Percentiles rank a stretch among this genome's conserved stretches.
Evolutionary conservation across 2,888 invertebrate genomes (phyloP).

Genomic region (Mimumesa dahlbomi): DNA sequence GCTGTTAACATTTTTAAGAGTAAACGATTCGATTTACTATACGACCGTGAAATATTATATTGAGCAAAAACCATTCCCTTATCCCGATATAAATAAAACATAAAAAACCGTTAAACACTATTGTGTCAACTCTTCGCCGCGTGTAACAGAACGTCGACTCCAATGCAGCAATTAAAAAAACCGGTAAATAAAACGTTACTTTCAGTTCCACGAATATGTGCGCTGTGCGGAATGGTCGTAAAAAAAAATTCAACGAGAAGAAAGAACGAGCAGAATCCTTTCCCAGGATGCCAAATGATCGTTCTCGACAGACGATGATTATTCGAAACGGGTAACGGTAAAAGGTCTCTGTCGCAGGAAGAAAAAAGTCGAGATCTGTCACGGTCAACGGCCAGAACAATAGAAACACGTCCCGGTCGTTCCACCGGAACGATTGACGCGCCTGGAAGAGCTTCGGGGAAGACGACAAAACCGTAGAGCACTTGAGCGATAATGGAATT

Average conservation of each 20-base stretch:
- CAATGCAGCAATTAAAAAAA: too few relatives aligned
- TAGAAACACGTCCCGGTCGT: constrained; percentile 39
- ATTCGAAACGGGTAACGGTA: constrained; percentile 37
- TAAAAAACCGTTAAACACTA: too few relatives aligned
- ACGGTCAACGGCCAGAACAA: constrained; percentile 47
- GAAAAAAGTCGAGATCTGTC: constrained; percentile 31
- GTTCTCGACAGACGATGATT: constrained; percentile 9
- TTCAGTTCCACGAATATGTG: neutral
- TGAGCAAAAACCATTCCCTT: too few relatives aligned
- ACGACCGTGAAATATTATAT: too few relatives aligned
- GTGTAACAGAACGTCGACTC: too few relatives aligned
- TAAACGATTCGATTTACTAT: too few relatives aligned
- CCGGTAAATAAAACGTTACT: neutral
- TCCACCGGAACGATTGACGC: constrained; percentile 25
- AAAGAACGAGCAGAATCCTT: constrained; percentile 21
- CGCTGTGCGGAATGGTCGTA: neutral
- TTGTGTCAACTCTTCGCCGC: too few relatives aligned
- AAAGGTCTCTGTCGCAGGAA: constrained; percentile 9
- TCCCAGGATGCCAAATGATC: constrained; percentile 9
- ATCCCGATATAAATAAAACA: too few relatives aligned
- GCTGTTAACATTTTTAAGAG: too few relatives aligned
- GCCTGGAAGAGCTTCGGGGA: neutral
- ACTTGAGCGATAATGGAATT: constrained; percentile 10
- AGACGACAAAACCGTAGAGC: constrained; percentile 1
- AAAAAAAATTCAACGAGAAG: neutral